Percentiles rank a stretch among this genome's conserved stretches.
phyloP scores from a whole-genome alignment of 2,113 vertebrate species.

The Actenoides hombroni region DNA sequence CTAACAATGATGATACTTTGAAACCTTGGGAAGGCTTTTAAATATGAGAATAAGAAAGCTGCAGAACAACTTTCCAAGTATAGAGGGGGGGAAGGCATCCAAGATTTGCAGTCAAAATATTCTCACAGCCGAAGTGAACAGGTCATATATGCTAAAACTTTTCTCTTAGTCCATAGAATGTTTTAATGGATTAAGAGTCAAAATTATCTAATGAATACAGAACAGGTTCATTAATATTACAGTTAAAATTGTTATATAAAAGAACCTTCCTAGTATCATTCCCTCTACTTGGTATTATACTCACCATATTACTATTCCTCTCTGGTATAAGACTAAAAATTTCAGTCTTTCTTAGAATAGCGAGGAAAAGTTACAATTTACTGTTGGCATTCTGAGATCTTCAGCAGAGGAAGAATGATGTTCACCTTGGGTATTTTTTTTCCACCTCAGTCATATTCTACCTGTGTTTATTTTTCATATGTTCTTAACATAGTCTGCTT shows the following conservation, averaged over 20 bases:
- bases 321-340: not conserved
- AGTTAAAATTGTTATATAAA: not conserved
- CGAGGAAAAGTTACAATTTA: not conserved
- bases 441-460: not conserved
- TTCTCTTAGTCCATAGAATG: not conserved
- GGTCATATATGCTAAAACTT: not conserved
- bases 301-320: not conserved
- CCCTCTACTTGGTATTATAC: not conserved
- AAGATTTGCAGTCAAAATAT: not conserved
- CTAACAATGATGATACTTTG: not conserved
- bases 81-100: not conserved
- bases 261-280: not conserved
- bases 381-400: not conserved
- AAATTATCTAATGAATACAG: not conserved
- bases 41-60: not conserved
- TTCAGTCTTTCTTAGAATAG: not conserved
- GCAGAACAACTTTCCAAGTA: not conserved
- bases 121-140: not conserved
- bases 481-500: not conserved
- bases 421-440: not conserved
- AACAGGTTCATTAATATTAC: not conserved
- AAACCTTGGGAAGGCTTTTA: not conserved
- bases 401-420: not conserved
- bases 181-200: not conserved
- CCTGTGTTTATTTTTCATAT: not conserved